These are phyloP conservation scores for Phyllostomus hastatus DNA, from an alignment of 2,113 vertebrate species.

Conservation along the genomic window DNA sequence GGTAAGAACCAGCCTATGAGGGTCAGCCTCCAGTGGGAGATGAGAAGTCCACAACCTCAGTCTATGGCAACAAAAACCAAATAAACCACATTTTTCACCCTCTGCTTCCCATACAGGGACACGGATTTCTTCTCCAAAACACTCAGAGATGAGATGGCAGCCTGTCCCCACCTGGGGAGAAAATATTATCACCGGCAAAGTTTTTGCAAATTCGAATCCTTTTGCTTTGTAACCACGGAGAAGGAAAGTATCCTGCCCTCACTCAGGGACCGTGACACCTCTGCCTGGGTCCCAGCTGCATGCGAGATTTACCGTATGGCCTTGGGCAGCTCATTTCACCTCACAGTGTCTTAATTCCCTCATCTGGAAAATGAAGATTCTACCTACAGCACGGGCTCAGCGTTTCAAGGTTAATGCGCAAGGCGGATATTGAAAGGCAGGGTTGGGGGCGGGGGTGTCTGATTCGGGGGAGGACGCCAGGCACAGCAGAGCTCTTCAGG, in stretches of 20 bases:
- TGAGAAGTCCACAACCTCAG: not conserved
- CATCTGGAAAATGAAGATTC: conserved; percentile 58
- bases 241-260: not conserved
- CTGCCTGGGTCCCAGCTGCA: conserved; percentile 23
- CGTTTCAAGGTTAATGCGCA: conserved; percentile 73
- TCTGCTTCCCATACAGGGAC: not conserved
- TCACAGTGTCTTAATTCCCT: conserved; percentile 27
- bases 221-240: not conserved
- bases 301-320: conserved; percentile 34
- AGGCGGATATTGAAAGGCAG: conserved; percentile 64
- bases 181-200: not conserved
- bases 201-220: not conserved
- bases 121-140: not conserved
- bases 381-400: conserved; percentile 48
- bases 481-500: conserved; percentile 64
- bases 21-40: not conserved
- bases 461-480: conserved; percentile 68
- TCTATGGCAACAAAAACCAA: not conserved
- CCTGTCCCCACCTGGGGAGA: not conserved
- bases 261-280: not conserved
- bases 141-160: not conserved
- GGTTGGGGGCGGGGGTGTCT: conserved; percentile 55
- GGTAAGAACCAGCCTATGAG: not conserved
- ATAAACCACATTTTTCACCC: not conserved
- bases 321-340: conserved; percentile 53